Evolutionary conservation across 92 coral and sea anemone genomes (phyloP).

Genomic region (Porites evermanni): DNA sequence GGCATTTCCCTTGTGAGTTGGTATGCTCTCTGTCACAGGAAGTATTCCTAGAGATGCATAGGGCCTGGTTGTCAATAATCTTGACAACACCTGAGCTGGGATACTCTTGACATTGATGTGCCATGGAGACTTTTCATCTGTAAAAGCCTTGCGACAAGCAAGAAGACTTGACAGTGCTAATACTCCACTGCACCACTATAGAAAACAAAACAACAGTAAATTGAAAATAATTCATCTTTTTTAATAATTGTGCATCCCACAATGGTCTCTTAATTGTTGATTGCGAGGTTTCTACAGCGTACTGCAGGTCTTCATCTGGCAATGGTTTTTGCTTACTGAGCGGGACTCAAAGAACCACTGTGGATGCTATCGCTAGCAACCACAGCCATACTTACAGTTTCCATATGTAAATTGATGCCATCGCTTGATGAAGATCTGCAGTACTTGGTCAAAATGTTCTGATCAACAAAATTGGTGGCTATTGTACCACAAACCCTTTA

Average conservation of each 20-base stretch:
- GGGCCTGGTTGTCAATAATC: constrained; percentile 54
- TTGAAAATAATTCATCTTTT: not conserved
- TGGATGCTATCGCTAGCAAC: too few relatives aligned
- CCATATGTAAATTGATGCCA: too few relatives aligned
- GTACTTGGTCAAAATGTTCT: too few relatives aligned
- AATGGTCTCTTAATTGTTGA: too few relatives aligned
- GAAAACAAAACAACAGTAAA: not conserved
- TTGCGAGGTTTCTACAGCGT: too few relatives aligned
- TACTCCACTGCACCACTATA: constrained; percentile 92
- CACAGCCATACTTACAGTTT: too few relatives aligned
- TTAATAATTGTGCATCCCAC: not conserved
- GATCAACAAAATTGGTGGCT: too few relatives aligned
- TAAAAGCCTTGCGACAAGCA: constrained; percentile 73
- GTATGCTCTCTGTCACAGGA: constrained; percentile 50
- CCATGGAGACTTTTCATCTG: constrained; percentile 71
- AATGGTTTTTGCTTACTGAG: too few relatives aligned
- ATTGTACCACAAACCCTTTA: too few relatives aligned
- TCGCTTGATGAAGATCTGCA: too few relatives aligned
- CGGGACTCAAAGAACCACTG: too few relatives aligned
- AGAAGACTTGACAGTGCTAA: constrained; percentile 86
- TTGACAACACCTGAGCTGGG: constrained; percentile 69
- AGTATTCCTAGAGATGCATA: constrained; percentile 63
- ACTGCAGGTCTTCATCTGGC: too few relatives aligned
- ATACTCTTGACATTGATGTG: constrained; percentile 58
- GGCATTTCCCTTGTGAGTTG: constrained; percentile 15